Conservation (phyloP, 2,113 vertebrate genomes). For the Tragelaphus buxtoni region DNA sequence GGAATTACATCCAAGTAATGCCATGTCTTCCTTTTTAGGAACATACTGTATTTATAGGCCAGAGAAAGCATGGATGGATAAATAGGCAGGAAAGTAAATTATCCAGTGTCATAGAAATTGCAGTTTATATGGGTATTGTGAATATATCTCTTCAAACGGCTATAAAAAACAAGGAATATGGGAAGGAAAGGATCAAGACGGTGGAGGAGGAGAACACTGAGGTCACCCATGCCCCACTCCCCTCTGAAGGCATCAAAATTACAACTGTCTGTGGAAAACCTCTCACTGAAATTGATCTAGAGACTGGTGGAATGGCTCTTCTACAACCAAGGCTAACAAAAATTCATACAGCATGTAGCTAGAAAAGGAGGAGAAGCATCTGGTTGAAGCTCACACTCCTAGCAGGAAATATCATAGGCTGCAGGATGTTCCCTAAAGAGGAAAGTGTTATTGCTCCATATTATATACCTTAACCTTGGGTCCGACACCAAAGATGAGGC, state of each 20-base stretch:
- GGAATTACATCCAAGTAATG: background rate
- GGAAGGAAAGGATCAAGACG: background rate
- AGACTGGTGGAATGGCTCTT: background rate
- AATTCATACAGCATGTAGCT: background rate
- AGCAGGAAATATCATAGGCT: background rate
- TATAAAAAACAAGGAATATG: background rate
- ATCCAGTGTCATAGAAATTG: background rate
- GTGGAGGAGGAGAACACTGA: background rate
- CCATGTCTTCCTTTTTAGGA: background rate
- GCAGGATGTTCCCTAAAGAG: background rate
- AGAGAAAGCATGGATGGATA: background rate
- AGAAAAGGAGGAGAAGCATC: background rate
- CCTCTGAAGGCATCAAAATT: background rate
- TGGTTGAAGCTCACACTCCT: background rate
- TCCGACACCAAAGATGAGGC: background rate
- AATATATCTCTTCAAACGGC: background rate
- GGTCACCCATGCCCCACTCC: background rate
- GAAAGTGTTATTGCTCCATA: background rate
- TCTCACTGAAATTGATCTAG: background rate
- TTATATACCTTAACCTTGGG: background rate
- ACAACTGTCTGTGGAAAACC: background rate
- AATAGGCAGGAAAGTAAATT: background rate
- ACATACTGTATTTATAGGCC: background rate
- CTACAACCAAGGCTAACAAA: background rate
- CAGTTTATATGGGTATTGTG: background rate